A percentile compares a stretch with the other conserved stretches of the same genome.
Evolutionary conservation across 2,797 vertebrate species (phyloP).

Genomic region (Notamacropus eugenii): DNA sequence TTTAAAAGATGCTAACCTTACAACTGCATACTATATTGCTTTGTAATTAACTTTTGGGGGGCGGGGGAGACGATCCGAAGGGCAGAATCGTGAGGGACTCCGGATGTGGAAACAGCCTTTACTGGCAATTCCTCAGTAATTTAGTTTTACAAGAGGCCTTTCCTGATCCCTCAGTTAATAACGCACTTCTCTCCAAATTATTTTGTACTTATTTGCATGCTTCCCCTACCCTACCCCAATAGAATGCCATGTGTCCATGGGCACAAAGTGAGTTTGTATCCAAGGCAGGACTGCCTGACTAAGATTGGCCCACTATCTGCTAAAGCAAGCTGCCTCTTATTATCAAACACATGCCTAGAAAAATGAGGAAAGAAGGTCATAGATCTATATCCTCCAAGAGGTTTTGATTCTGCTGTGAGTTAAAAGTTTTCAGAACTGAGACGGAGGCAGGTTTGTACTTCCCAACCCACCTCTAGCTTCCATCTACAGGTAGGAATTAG

Average conservation of each 20-base stretch:
- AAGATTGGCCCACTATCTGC: background rate
- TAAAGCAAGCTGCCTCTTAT: background rate
- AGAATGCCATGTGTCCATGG: background rate
- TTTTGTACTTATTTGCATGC: background rate
- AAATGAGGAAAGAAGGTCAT: background rate
- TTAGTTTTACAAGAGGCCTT: background rate
- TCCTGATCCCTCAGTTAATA: background rate
- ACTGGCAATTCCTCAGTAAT: background rate
- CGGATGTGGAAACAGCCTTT: background rate
- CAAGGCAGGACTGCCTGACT: background rate
- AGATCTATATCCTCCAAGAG: background rate
- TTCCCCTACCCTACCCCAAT: background rate
- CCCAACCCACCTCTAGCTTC: background rate
- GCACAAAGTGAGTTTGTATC: background rate
- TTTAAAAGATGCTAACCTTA: background rate
- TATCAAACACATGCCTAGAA: background rate
- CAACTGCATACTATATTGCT: background rate
- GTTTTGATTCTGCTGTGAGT: background rate
- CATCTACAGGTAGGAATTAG: background rate
- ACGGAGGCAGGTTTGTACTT: background rate
- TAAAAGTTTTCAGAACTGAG: conserved; percentile 5
- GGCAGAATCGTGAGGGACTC: background rate
- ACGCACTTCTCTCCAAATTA: background rate
- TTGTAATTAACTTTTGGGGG: background rate
- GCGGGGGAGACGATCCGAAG: background rate